Evolutionary conservation across 2,797 vertebrate genomes (phyloP), one percentile per base, ranked within the genome.

Genomic region (Leontocebus nigricollis): DNA sequence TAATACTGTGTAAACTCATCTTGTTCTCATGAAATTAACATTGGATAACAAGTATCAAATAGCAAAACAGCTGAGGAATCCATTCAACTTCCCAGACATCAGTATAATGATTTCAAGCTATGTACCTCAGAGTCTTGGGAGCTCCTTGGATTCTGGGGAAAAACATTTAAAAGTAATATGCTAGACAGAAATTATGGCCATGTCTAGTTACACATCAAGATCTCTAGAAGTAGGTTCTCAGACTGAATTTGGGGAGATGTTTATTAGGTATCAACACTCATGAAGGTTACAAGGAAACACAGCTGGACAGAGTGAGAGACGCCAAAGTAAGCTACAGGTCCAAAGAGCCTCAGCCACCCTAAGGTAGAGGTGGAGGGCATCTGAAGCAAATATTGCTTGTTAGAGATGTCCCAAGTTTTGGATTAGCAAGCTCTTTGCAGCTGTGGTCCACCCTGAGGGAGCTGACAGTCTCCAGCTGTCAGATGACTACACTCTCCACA

Each of bases 171-270:
- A 94, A 86, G 19, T 5, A 81, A 33, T 77, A 36, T 44, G 48
- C 4, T 46, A 81, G 22, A 80, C 6, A 94, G 80, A 93, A 92
- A 59, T 50, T 48, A 75, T 2, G 2, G 22, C 15, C 15, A 52
- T 39, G 14, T 84, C 11, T 10, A 96, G 10, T 10, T 61, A 7
- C 12, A 83, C 3, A 50, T 4, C 67, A 2, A 20, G 5, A 46
- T 82, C 70, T 88, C 11, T 13, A 85, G 61, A 87, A 79, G 6
- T 22, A 93, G 20, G 20, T 50, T 6, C 50, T 88, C 41, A 90
- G 39, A 92, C 8, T 44, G 9, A 79, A 3, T 81, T 36, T 70
- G 12, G 41, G 10, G 13, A 46, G 39, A 22, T 90, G 4, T 95
- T n/a, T 93, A 41, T 55, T 64, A 46, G 36, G 5, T 9, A 64